Evolutionary conservation across 2,113 vertebrate species (phyloP).

Genomic region (Pao palembangensis): DNA sequence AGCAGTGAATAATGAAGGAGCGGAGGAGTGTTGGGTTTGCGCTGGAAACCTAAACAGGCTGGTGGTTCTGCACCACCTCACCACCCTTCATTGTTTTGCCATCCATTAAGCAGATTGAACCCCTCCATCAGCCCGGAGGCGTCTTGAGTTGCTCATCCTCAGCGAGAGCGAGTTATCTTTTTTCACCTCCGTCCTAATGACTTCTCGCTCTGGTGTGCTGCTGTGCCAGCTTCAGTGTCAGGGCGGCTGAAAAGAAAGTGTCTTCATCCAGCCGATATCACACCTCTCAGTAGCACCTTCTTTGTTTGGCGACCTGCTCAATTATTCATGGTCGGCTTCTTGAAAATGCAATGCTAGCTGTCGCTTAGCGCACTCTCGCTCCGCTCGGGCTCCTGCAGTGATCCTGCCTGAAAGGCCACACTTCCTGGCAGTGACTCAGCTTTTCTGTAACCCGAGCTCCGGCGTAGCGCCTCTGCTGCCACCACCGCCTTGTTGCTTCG

Average conservation of each 20-base stretch:
- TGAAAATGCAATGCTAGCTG: slow-evolving; percentile 75
- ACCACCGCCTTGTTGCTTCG: slow-evolving; percentile 63
- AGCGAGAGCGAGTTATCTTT: slow-evolving; percentile 51
- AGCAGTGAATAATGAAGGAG: slow-evolving; percentile 19
- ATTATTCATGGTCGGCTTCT: slow-evolving; percentile 70
- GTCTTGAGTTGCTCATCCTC: slow-evolving; percentile 65
- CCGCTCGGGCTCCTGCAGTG: slow-evolving; percentile 52
- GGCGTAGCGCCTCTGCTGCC: slow-evolving; percentile 42
- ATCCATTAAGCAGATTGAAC: slow-evolving; percentile 66
- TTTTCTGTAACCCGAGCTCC: slow-evolving; percentile 78
- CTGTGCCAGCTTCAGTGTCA: slow-evolving; percentile 73
- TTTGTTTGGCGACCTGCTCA: slow-evolving; percentile 57
- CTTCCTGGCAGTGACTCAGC: slow-evolving; percentile 77
- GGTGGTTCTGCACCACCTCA: slow-evolving; percentile 12
- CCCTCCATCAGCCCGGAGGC: slow-evolving; percentile 48
- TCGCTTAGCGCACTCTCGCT: slow-evolving; percentile 74
- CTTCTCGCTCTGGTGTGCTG: slow-evolving; percentile 53
- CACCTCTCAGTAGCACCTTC: slow-evolving; percentile 61
- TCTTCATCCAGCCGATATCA: slow-evolving; percentile 63
- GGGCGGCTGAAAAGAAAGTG: slow-evolving; percentile 79
- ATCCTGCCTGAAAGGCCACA: slow-evolving; percentile 50
- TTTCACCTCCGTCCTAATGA: slow-evolving; percentile 53
- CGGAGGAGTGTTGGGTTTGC: slow-evolving; percentile 9
- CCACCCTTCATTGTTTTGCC: slow-evolving; percentile 40
- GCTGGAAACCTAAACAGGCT: slow-evolving; percentile 38